A percentile compares a stretch with the other conserved stretches of the same genome.
Conservation (phyloP, 2,888 invertebrate genomes). For the Mamestra brassicae region DNA sequence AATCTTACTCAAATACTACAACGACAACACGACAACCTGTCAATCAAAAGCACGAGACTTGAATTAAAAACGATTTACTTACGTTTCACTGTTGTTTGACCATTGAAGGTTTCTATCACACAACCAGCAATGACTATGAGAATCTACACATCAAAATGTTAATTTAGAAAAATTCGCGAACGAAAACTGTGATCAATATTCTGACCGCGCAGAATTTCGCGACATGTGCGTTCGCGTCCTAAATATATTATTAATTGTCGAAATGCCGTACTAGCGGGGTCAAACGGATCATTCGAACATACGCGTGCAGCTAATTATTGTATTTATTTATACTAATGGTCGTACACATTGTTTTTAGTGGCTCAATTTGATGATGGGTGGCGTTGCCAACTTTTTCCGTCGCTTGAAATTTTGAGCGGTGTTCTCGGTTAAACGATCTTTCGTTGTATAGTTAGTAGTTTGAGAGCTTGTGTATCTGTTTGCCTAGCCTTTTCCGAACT, state of each 20-base stretch:
- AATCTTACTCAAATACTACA: slow-evolving; percentile 2
- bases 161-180: slow-evolving; percentile 62
- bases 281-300: slow-evolving; percentile 57
- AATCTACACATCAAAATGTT: slow-evolving; percentile 49
- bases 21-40: slow-evolving; percentile 29
- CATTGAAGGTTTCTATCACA: slow-evolving; percentile 44
- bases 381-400: slow-evolving; percentile 27
- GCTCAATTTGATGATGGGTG: slow-evolving; percentile 28
- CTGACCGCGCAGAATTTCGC: slow-evolving; percentile 66
- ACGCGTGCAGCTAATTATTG: slow-evolving; percentile 50
- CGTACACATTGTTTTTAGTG: slow-evolving; percentile 34
- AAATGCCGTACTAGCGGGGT: slow-evolving; percentile 67
- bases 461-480: too few relatives aligned
- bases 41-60: slow-evolving; percentile 21
- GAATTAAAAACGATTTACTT: slow-evolving; percentile 30
- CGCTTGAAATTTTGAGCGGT: slow-evolving; percentile 1
- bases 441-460: background rate
- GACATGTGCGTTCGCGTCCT: slow-evolving; percentile 71
- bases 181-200: slow-evolving; percentile 58
- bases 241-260: slow-evolving; percentile 74
- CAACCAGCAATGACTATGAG: slow-evolving; percentile 3
- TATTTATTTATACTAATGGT: slow-evolving; percentile 41
- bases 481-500: too few relatives aligned
- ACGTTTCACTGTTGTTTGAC: slow-evolving; percentile 26
- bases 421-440: background rate